Percentiles rank a stretch among this genome's conserved stretches.
These are phyloP conservation scores for Valencia hispanica DNA, from an alignment of 2,797 vertebrate genomes.

Conservation along the genomic window DNA sequence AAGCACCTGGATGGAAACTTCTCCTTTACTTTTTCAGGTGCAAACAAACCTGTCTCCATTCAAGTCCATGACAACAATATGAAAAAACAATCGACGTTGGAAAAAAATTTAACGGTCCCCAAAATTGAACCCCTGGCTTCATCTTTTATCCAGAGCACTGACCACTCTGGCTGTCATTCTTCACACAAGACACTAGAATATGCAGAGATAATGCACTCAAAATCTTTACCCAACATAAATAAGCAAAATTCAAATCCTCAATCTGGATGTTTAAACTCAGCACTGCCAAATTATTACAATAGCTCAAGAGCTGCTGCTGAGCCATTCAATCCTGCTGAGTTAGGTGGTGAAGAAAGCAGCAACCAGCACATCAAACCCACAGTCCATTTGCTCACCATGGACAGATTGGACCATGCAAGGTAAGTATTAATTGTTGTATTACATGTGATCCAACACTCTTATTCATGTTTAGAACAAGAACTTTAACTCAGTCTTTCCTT, in stretches of 20 bases:
- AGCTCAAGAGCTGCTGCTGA: slow-evolving; percentile 12
- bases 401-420: slow-evolving; percentile 48
- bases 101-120: slow-evolving; percentile 2
- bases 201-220: slow-evolving; percentile 1
- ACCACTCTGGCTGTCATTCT: neutral
- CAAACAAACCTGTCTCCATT: slow-evolving; percentile 14
- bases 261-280: slow-evolving; percentile 9
- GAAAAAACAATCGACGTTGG: slow-evolving; percentile 13
- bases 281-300: slow-evolving; percentile 9
- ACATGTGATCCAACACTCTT: neutral
- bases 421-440: slow-evolving; percentile 49
- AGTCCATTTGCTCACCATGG: slow-evolving; percentile 16
- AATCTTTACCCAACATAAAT: slow-evolving; percentile 5
- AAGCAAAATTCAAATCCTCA: slow-evolving; percentile 10
- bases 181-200: slow-evolving; percentile 12
- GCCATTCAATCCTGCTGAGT: slow-evolving; percentile 3
- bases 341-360: slow-evolving; percentile 8
- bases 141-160: slow-evolving; percentile 5
- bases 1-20: neutral
- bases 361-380: slow-evolving; percentile 27
- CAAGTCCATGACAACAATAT: slow-evolving; percentile 24
- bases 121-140: slow-evolving; percentile 20
- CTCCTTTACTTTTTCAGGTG: slow-evolving; percentile 38
- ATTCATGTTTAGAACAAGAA: neutral
- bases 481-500: slow-evolving; percentile 3